Evolutionary conservation across 2,113 vertebrate genomes (phyloP), one percentile per base, ranked within the genome.

Genomic region (Mionectes macconnelli): DNA sequence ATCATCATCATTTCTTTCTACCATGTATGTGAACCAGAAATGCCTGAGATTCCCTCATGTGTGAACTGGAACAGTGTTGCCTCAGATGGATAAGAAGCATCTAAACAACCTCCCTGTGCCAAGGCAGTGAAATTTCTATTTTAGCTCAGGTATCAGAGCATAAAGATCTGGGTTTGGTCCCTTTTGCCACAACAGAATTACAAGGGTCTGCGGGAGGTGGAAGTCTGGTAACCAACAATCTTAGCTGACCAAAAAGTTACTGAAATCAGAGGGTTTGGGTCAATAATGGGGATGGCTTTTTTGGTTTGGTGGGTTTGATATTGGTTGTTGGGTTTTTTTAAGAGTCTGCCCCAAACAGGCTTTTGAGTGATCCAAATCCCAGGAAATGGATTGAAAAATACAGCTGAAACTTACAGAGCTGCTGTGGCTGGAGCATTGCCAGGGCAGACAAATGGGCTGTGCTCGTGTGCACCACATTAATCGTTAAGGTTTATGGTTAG

Each of bases 391-490:
- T 73, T 42, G 52, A 64, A 70, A 91, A 93, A 27, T 3, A 37
- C 4, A 17, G 39, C 37, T 59, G 39, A 70, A 86, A 70, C 47
- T 88, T 95, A 31, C 37, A 18, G 66, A 69, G 59, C 57, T 20
- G 44, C 52, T 0, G 0, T 1, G 8, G 47, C 7, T 75, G 80
- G 35, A 92, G 72, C 11, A 0, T 4, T 70, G 47, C 80, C 74
- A 83, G 87, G 62, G 67, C 70, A 96, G 75, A 74, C 37, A 93
- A 96, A 94, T n/a, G 84, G 63, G 53, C 78, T 5, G 16, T 55
- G 70, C 89, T 70, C 1, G 0, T 52, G 63, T 47, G 68, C 64
- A 55, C 40, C 69, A 47, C 90, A 70, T 93, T 89, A 74, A 4
- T 88, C 24, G 8, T 37, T 77, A 45, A 89, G 68, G 88, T 77